Evolutionary conservation across 2,797 vertebrate species (phyloP).

Genomic region (Garrulus glandarius): DNA sequence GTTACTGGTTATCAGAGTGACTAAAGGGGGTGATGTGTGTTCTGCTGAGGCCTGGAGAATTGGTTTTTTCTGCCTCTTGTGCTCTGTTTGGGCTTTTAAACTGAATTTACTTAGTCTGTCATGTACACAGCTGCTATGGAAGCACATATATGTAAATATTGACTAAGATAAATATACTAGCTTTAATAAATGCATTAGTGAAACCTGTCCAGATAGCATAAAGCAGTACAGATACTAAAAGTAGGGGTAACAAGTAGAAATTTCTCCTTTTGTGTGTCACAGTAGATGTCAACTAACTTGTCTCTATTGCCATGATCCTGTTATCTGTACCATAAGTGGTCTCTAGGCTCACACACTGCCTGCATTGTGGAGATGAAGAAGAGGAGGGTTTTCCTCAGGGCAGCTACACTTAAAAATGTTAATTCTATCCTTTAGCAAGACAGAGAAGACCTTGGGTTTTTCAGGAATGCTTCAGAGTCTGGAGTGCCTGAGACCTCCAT

Average conservation of each 20-base stretch:
- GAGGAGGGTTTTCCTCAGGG: neutral
- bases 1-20: neutral
- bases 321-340: rapidly evolving
- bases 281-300: neutral
- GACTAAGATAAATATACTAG: neutral
- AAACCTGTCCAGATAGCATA: neutral
- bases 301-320: neutral
- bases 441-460: neutral
- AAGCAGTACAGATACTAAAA: neutral
- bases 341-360: neutral
- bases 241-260: neutral
- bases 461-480: neutral
- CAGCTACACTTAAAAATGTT: neutral
- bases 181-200: neutral
- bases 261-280: neutral
- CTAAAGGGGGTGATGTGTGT: neutral
- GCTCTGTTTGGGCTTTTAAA: neutral
- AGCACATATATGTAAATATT: neutral
- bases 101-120: neutral
- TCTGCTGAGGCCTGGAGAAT: neutral
- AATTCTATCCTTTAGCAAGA: neutral
- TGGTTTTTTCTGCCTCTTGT: neutral
- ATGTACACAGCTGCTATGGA: neutral
- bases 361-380: neutral
- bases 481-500: neutral